Base-by-base conservation (phyloP, 1,140 invertebrate species). In the Cyrtorhinus lividipennis region DNA sequence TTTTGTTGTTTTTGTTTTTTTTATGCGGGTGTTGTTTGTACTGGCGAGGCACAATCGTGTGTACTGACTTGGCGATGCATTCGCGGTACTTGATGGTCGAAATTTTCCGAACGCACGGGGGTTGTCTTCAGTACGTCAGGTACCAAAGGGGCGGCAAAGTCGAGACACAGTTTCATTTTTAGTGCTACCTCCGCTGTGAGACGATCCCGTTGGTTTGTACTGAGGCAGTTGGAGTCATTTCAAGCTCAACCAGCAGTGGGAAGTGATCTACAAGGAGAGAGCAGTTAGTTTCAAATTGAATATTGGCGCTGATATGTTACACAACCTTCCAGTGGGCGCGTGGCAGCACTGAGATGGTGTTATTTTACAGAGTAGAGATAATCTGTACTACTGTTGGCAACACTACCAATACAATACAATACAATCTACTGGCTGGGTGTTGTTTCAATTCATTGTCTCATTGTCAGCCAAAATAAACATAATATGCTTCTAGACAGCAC, bases 161-260 rank as follows among this genome's bases (percentile, higher is more conserved):
- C 18, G 15, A 56, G 10, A 56, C 24, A 30, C 46, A 15, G 25
- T 61, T 26, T 18, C 24, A 24, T 26, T 57, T 20, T 53, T 64
- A 30, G 22, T 66, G 66, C 66, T 74, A 78, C 75, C 76, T 77
- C 64, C 75, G 72, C 24, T 56, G 24, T 8, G 63, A 45, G 23
- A 64, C 58, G 58, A 64, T 60, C 12, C 63, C 63, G 22, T 64
- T 64, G 0, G 63, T 56, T 45, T 60, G 63, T 5, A 64, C 61
- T 57, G 72, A 69, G 61, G 78, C 74, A 64, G 78, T 80, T 30
- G 82, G 80, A 23, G 76, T 77, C 84, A 97, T 87, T 78, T 96
- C 92, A 68, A 97, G 78, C 76, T 98, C 93, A 27, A 95, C 93
- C 67, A 98, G 78, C 61, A 98, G 77, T 56, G 94, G 90, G 78